These are phyloP conservation scores for Bombus breviceps DNA, from an alignment of 1,140 invertebrate species.

Conservation along the genomic window DNA sequence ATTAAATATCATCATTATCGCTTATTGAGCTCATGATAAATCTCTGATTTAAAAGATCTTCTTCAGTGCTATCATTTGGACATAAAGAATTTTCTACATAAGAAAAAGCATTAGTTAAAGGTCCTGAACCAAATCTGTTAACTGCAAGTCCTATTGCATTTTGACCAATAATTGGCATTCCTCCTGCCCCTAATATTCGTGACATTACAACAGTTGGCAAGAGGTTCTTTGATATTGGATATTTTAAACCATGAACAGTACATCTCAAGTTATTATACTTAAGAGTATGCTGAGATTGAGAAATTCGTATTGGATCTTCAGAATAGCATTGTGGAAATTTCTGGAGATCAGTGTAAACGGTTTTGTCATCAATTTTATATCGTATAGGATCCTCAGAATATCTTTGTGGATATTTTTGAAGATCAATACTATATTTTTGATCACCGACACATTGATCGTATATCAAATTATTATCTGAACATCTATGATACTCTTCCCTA, in stretches of 20 bases:
- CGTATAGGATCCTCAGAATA: constrained; percentile 73
- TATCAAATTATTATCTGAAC: constrained; percentile 76
- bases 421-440: constrained; percentile 72
- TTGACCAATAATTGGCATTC: constrained; percentile 78
- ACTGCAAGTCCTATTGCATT: constrained; percentile 77
- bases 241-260: constrained; percentile 72
- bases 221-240: constrained; percentile 69
- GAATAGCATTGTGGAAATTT: constrained; percentile 78
- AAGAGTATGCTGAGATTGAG: constrained; percentile 68
- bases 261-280: constrained; percentile 76
- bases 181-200: constrained; percentile 72
- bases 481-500: constrained; percentile 78
- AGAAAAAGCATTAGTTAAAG: constrained; percentile 70
- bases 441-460: constrained; percentile 70
- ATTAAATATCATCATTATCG: constrained; percentile 77
- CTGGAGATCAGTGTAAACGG: constrained; percentile 71
- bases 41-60: constrained; percentile 72
- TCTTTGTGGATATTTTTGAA: constrained; percentile 77
- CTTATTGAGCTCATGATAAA: constrained; percentile 75
- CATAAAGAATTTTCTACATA: constrained; percentile 70
- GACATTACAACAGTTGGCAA: constrained; percentile 60
- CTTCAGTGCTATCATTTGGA: constrained; percentile 65
- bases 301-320: constrained; percentile 72
- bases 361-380: constrained; percentile 59
- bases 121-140: constrained; percentile 78